Conservation (phyloP, 2,888 invertebrate genomes). For the Drosophila birchii region DNA sequence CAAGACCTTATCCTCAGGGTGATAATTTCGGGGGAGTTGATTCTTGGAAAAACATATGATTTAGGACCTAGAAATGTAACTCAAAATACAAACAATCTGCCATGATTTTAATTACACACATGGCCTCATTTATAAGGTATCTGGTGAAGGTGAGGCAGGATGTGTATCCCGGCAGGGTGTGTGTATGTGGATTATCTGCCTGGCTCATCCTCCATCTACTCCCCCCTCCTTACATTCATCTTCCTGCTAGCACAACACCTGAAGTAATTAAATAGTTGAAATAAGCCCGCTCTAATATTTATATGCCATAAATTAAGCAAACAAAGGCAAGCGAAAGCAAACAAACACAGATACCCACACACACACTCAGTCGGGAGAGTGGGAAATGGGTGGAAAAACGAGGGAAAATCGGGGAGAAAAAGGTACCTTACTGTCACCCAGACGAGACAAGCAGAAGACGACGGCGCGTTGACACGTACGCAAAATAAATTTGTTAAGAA, state of each 20-base stretch:
- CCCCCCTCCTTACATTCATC: constrained; percentile 6
- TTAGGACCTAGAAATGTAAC: neutral
- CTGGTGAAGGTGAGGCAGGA: neutral
- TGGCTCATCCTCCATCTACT: constrained; percentile 9
- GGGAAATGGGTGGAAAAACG: neutral
- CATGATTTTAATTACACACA: constrained; percentile 17
- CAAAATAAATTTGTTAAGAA: constrained; percentile 79
- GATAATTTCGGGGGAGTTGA: neutral
- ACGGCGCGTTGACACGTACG: constrained; percentile 75
- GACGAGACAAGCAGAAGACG: constrained; percentile 11
- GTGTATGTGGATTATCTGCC: constrained; percentile 23
- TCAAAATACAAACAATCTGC: constrained; percentile 12
- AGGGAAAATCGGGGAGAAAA: neutral
- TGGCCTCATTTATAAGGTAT: neutral
- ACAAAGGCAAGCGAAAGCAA: constrained; percentile 54
- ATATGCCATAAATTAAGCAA: constrained; percentile 77
- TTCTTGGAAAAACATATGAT: constrained; percentile 6
- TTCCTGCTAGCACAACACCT: constrained; percentile 54
- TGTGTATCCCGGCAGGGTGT: neutral
- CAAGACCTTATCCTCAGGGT: neutral
- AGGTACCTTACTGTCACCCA: constrained; percentile 12
- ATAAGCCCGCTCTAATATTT: constrained; percentile 76
- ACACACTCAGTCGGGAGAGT: neutral
- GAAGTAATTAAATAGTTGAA: constrained; percentile 78
- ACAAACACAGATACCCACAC: constrained; percentile 18